A percentile compares a stretch with the other conserved stretches of the same genome.
phyloP scores from a whole-genome alignment of 2,888 invertebrate genomes.

The Tetranychus truncatus region DNA sequence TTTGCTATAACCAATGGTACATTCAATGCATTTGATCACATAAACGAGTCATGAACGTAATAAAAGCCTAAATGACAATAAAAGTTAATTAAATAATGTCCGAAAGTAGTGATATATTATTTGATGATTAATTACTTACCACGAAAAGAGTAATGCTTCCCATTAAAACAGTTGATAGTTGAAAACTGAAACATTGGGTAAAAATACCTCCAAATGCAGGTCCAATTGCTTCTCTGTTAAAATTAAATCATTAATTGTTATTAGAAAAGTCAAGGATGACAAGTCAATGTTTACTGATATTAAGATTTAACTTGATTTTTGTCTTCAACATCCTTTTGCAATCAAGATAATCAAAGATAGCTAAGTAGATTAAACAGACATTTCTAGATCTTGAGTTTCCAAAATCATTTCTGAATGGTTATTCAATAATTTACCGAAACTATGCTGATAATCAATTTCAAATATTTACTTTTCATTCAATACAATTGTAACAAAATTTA shows the following conservation, averaged over 20 bases:
- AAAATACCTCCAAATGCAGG: constrained; percentile 1
- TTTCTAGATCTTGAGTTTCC: too few species aligned
- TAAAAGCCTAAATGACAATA: background rate
- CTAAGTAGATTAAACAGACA: too few species aligned
- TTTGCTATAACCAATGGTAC: too few species aligned
- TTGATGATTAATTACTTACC: background rate
- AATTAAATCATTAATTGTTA: background rate
- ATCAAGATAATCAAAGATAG: too few species aligned
- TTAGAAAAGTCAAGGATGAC: background rate
- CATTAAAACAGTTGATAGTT: background rate
- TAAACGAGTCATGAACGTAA: background rate
- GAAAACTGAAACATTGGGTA: background rate
- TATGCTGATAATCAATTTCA: too few species aligned
- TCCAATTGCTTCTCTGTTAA: background rate
- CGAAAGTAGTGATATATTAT: background rate
- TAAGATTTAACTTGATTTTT: background rate
- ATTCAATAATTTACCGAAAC: too few species aligned
- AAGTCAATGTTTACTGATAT: background rate
- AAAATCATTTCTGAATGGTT: too few species aligned
- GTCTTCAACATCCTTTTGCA: too few species aligned
- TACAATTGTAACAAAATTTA: too few species aligned
- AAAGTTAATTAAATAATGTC: background rate
- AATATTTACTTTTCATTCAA: too few species aligned
- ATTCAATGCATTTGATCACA: background rate
- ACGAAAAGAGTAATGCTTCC: background rate